phyloP scores from a whole-genome alignment of 2,113 vertebrate genomes.

The Pomatorhinus ruficollis region DNA sequence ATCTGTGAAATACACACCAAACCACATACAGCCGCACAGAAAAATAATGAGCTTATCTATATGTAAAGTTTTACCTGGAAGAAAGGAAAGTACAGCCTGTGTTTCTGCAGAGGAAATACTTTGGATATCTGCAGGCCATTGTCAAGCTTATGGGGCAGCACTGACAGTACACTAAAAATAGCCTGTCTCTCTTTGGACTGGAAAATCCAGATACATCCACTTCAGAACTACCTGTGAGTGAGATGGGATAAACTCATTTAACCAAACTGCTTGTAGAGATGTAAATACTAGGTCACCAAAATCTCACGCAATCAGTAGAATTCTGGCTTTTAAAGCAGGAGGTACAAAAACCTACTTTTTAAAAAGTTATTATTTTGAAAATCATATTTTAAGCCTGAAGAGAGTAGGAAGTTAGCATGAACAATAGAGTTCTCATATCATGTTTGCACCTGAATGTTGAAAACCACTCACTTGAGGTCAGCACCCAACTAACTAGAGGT shows the following conservation, averaged over 20 bases:
- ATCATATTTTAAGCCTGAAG: background rate
- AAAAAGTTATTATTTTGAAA: background rate
- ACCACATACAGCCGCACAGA: background rate
- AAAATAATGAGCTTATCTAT: background rate
- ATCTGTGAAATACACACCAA: background rate
- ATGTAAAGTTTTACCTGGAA: background rate
- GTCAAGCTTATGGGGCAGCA: background rate
- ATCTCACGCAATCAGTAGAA: background rate
- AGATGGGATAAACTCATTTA: background rate
- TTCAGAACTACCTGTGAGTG: background rate
- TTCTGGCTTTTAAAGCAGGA: background rate
- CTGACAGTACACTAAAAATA: background rate
- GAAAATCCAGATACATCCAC: background rate
- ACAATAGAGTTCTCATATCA: background rate
- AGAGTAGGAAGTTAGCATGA: background rate
- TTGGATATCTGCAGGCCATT: background rate
- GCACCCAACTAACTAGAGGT: background rate
- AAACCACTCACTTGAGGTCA: background rate
- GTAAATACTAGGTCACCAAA: background rate
- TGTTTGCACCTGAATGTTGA: background rate
- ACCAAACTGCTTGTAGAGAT: background rate
- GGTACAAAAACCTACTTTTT: accelerated
- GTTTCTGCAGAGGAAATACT: background rate
- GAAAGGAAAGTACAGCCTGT: background rate
- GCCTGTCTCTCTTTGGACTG: background rate